Conservation (phyloP, 2,113 vertebrate species). For the Meriones unguiculatus region DNA sequence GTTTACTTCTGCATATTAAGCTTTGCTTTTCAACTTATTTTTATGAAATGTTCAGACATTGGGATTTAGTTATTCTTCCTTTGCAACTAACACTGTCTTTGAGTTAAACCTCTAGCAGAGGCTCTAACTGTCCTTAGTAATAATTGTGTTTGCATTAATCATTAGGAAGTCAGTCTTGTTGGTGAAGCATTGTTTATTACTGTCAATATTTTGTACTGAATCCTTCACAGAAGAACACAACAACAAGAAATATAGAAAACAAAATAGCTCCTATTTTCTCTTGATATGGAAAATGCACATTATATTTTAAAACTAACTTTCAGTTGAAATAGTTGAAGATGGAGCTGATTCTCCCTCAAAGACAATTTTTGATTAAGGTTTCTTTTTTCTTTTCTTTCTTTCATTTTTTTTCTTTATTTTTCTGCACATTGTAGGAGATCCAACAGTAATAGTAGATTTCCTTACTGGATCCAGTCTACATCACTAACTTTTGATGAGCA, state of each 20-base stretch:
- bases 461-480: not conserved
- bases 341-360: too few species aligned
- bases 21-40: not conserved
- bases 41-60: not conserved
- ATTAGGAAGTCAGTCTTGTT: not conserved
- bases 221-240: not conserved
- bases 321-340: not conserved
- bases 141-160: not conserved
- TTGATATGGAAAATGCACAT: not conserved
- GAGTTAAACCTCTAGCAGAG: not conserved
- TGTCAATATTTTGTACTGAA: not conserved
- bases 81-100: not conserved
- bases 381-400: not conserved
- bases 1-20: not conserved
- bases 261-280: not conserved
- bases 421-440: not conserved
- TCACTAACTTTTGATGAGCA: not conserved
- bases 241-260: not conserved
- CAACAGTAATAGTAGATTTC: not conserved
- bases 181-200: not conserved
- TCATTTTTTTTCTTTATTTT: not conserved
- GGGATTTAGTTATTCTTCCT: not conserved
- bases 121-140: not conserved
- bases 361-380: not conserved
- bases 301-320: not conserved